Evolutionary conservation across 2,113 vertebrate species (phyloP), one percentile per base, ranked within the genome.

Genomic region (Geothlypis trichas): DNA sequence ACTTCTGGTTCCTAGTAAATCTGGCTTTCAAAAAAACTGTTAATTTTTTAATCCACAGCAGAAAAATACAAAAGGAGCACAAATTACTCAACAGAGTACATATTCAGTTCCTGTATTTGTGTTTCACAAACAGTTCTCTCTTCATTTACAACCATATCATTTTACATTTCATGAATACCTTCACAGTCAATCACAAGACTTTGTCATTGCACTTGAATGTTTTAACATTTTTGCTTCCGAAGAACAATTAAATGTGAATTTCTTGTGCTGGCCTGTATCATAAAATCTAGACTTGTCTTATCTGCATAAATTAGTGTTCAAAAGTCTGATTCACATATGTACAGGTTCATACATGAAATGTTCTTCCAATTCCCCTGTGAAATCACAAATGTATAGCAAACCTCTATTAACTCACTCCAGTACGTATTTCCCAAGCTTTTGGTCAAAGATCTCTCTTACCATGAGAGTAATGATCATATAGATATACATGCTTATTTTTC

Each of bases 11-110:
- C 44, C 67, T 33, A 46, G 42, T 58, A 92, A 82, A 85, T 67
- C 42, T 67, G 59, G 55, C 75, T 95, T 90, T 77, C 37, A 86
- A 89, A 87, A 80, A 81, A 84, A 87, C 11, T 78, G 41, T 66
- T 71, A 31, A 93, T 83, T 86, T 92, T 54, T 85, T 94, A 92
- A 96, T 27, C 79, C 49, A 66, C 31, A 74, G 44, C 47, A 86
- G 47, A 76, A 91, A 89, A 77, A 74, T 8, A 55, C 41, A 47
- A 47, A 80, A 52, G 27, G 15, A 83, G 6, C 23, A 61, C 24
- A 69, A 78, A 83, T 59, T 68, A 58, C 37, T 76, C 54, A 52
- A 57, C 1, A 58, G 15, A 87, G 30, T 41, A 31, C 14, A 51
- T 62, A 88, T 57, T 76, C 51, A 85, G 55, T 41, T 62, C 52